Percentiles rank a stretch among this genome's conserved stretches.
Conservation (phyloP, 2,888 invertebrate genomes). For the Nomada ferruginata region DNA sequence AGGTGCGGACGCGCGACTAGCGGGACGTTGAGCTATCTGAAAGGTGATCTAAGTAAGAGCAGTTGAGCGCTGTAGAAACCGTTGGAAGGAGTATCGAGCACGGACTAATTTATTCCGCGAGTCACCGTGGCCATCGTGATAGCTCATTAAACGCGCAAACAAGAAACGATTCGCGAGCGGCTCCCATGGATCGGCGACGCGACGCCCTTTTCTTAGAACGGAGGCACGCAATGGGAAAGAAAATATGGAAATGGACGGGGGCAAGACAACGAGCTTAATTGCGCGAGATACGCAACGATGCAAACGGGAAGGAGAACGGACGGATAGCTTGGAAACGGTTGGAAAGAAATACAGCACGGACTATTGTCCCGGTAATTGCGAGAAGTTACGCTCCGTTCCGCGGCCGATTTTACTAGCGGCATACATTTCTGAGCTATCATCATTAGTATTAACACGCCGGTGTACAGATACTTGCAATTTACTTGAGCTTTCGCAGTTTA, state of each 20-base stretch:
- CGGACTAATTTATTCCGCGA: conserved; percentile 52
- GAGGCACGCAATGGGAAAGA: conserved; percentile 70
- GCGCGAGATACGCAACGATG: conserved; percentile 54
- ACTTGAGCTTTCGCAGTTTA: too few species aligned
- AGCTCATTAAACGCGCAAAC: conserved; percentile 57
- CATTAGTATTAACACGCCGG: conserved; percentile 25
- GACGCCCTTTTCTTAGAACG: conserved; percentile 62
- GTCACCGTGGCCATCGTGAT: conserved; percentile 52
- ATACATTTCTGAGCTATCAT: conserved; percentile 23
- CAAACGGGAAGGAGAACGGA: conserved; percentile 26
- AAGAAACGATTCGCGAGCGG: conserved; percentile 56
- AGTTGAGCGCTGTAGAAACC: conserved; percentile 12
- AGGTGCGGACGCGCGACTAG: conserved; percentile 17
- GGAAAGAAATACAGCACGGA: conserved; percentile 65
- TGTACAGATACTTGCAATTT: too few species aligned
- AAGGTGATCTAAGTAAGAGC: conserved; percentile 34
- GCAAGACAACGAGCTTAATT: conserved; percentile 73
- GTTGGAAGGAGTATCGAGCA: conserved; percentile 28
- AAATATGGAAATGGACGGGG: conserved; percentile 74
- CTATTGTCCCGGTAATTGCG: conserved; percentile 76
- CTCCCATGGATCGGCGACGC: conserved; percentile 52
- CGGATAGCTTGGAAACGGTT: conserved; percentile 57
- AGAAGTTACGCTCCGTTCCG: conserved; percentile 54
- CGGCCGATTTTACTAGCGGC: neutral
- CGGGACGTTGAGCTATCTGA: conserved; percentile 30